Conservation (phyloP, 2,888 invertebrate genomes). For the Calameuta pallipes region DNA sequence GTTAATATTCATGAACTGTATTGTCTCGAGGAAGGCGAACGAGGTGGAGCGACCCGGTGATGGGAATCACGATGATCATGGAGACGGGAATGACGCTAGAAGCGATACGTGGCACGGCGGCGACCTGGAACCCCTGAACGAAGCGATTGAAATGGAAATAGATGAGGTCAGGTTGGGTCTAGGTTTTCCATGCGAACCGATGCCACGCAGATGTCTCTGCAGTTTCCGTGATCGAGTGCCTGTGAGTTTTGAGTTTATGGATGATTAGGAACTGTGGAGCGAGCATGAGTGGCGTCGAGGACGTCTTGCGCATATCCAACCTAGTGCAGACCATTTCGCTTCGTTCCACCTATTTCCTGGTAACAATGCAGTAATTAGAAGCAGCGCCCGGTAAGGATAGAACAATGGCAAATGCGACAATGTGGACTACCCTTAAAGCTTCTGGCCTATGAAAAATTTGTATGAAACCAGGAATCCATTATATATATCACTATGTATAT, state of each 20-base stretch:
- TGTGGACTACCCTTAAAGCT: not conserved
- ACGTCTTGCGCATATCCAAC: not conserved
- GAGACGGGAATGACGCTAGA: not conserved
- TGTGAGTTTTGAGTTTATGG: not conserved
- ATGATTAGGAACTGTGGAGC: not conserved
- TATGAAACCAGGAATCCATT: not conserved
- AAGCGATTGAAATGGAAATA: not conserved
- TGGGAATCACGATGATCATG: not conserved
- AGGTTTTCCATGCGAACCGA: not conserved
- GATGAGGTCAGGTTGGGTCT: not conserved
- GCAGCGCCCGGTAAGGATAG: constrained; percentile 25
- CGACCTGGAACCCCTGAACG: not conserved
- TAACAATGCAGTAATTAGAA: constrained; percentile 43
- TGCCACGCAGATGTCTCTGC: not conserved
- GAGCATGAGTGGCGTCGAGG: not conserved
- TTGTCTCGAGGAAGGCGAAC: not conserved
- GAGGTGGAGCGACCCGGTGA: not conserved
- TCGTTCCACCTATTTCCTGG: constrained; percentile 11
- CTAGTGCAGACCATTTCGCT: not conserved
- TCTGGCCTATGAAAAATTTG: not conserved
- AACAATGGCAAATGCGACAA: constrained; percentile 29
- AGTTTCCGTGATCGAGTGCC: not conserved
- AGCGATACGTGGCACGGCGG: not conserved
- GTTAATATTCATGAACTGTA: not conserved
- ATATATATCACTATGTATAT: not conserved